Base-by-base conservation (phyloP, 2,113 vertebrate genomes). In the Triplophysa rosa region DNA sequence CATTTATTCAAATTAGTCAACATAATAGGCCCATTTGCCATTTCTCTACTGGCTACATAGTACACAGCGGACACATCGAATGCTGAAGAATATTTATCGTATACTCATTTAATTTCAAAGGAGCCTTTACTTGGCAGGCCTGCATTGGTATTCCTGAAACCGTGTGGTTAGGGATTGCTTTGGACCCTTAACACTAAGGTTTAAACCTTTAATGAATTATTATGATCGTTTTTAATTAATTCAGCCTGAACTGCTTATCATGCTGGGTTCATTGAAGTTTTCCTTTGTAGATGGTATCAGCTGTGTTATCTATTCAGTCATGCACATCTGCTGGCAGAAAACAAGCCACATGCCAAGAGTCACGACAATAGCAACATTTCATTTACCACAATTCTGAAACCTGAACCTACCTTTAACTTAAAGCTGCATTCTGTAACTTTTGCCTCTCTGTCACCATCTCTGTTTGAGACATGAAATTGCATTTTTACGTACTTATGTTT, bases 1-100 rank as follows among this genome's bases (percentile, higher is more conserved):
- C 75, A 58, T 83, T 81, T 67, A 72, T 84, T 73, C 61, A 52
- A 77, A 74, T 80, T 81, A 83, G 63, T 71, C 67, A 26, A 77
- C 76, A 79, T 80, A 82, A 74, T 78, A 76, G 78, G 61, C 56
- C 61, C 29, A 42, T 83, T 80, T 75, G n/a, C 16, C 26, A 66
- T 70, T 64, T 62, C 24, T 72, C 37, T 64, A 40, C 17, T 26
- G 14, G 26, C 66, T 68, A 24, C 16, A 69, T 11, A n/a, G 42
- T 64, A 68, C 40, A 49, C 16, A 40, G n/a, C 21, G 71, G 58
- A 58, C 23, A 40, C 19, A 73, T 17, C 67, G 8, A 58, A 58
- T 69, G 16, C 45, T 7, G 17, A 49, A 69, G 21, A 19, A 29
- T 69, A 52, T 9, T 47, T 11, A 17, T 11, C 47, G 21, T 68